Conservation (phyloP, 2,797 vertebrate species). For the Eutrigla gurnardus region DNA sequence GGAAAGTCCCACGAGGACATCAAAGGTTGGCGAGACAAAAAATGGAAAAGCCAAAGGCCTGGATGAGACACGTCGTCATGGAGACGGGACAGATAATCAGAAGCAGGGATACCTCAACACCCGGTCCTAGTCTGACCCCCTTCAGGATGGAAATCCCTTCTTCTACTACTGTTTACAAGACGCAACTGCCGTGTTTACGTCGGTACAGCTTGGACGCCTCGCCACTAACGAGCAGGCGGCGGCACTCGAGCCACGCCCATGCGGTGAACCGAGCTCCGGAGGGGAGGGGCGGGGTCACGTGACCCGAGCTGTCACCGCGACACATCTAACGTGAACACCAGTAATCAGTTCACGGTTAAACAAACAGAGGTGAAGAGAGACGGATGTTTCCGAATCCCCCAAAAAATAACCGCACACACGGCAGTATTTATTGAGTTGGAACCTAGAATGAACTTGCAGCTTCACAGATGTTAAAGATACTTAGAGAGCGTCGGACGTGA, state of each 20-base stretch:
- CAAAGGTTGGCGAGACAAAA: background rate
- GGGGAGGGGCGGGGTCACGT: conserved; percentile 30
- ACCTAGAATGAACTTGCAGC: background rate
- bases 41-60: conserved; percentile 37
- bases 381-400: too few relatives aligned
- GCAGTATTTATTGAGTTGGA: conserved; percentile 49
- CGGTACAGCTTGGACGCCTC: conserved; percentile 39
- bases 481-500: conserved; percentile 59
- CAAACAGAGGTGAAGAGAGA: conserved; percentile 53
- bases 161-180: conserved; percentile 64
- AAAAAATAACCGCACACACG: too few relatives aligned
- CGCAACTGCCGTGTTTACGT: conserved; percentile 51
- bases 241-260: conserved; percentile 18
- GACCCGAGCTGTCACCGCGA: conserved; percentile 14
- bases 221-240: conserved; percentile 54
- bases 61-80: conserved; percentile 14
- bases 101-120: conserved; percentile 41
- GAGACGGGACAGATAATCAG: conserved; percentile 25
- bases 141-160: conserved; percentile 43
- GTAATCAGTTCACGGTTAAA: conserved; percentile 56
- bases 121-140: conserved; percentile 23
- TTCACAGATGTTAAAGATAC: too few relatives aligned
- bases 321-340: conserved; percentile 18
- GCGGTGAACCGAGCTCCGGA: conserved; percentile 54
- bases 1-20: conserved; percentile 67